Evolutionary conservation across 2,797 vertebrate genomes (phyloP).

Genomic region (Crypturellus tataupa): DNA sequence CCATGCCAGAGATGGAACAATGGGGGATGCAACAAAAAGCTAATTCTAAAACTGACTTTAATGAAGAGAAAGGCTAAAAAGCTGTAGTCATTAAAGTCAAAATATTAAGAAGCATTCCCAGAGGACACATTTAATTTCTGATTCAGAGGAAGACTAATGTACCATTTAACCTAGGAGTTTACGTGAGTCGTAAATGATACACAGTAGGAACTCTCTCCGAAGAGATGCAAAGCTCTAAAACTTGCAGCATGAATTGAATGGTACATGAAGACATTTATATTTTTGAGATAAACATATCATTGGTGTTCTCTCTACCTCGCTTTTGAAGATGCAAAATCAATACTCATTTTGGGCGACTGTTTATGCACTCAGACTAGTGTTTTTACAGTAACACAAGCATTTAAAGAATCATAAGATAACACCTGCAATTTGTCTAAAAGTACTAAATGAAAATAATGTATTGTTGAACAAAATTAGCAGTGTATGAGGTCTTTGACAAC

Average conservation of each 20-base stretch:
- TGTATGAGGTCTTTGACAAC: constrained; percentile 25
- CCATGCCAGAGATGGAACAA: constrained; percentile 22
- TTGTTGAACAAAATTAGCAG: constrained; percentile 41
- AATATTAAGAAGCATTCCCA: background rate
- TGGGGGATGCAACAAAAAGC: background rate
- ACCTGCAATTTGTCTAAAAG: constrained; percentile 36
- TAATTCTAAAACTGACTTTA: background rate
- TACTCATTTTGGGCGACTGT: background rate
- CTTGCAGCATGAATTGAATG: background rate
- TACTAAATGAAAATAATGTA: constrained; percentile 40
- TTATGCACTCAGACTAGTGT: constrained; percentile 34
- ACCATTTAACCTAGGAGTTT: constrained; percentile 2
- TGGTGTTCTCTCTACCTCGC: background rate
- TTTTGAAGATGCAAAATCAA: constrained; percentile 45
- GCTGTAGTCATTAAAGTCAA: background rate
- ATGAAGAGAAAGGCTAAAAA: constrained; percentile 3
- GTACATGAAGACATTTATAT: background rate
- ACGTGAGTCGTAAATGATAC: background rate
- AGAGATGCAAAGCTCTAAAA: background rate
- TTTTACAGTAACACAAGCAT: constrained; percentile 48
- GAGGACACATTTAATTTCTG: constrained; percentile 14
- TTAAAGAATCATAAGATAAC: constrained; percentile 37
- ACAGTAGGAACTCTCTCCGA: background rate
- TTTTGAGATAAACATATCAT: constrained; percentile 7
- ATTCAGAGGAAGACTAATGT: background rate